Conservation (phyloP, 1,140 invertebrate genomes). For the Ips nitidus region DNA sequence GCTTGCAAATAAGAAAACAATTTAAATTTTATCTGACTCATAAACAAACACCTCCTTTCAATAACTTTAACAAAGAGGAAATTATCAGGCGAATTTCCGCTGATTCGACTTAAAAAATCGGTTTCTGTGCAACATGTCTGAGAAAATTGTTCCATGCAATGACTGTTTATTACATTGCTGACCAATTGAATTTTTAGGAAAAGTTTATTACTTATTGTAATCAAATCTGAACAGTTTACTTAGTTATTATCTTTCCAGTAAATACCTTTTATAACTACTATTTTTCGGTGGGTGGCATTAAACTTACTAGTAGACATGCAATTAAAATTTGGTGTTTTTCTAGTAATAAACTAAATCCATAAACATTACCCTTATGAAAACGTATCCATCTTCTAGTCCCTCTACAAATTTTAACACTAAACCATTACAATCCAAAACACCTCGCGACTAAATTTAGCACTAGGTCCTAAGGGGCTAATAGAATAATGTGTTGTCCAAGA, state of each 20-base stretch:
- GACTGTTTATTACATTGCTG: neutral
- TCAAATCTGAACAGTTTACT: too few species aligned
- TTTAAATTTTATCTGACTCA: neutral
- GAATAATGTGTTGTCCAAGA: conserved; percentile 19
- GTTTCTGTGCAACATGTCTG: too few species aligned
- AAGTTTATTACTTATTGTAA: too few species aligned
- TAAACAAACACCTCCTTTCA: neutral
- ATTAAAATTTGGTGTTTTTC: too few species aligned
- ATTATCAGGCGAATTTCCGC: conserved; percentile 2
- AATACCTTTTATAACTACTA: too few species aligned
- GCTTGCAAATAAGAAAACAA: neutral
- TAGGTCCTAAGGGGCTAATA: conserved; percentile 5
- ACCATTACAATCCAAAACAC: conserved; percentile 8
- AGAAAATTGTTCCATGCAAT: too few species aligned
- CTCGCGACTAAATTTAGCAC: conserved; percentile 19
- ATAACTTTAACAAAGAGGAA: neutral
- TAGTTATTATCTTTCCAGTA: too few species aligned
- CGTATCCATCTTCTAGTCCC: conserved; percentile 7
- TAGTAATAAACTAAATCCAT: too few species aligned
- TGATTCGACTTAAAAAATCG: neutral
- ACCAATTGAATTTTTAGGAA: too few species aligned
- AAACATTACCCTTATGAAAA: neutral
- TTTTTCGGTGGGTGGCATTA: too few species aligned
- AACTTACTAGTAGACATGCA: too few species aligned
- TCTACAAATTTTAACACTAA: conserved; percentile 12